Conservation (phyloP, 2,113 vertebrate species). For the Melanostigma gelatinosum region DNA sequence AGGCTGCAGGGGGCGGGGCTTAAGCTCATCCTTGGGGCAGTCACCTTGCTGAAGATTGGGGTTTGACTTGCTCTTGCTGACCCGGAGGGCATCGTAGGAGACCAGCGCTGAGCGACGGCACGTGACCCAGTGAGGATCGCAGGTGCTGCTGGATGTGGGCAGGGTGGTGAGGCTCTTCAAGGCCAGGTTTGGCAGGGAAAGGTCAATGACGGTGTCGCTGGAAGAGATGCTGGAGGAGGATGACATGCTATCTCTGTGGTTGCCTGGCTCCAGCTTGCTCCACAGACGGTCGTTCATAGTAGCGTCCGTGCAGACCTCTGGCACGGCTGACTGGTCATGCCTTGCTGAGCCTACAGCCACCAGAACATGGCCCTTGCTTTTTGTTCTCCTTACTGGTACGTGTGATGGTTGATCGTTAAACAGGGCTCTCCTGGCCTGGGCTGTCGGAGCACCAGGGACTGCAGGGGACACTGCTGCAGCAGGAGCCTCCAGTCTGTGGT, state of each 20-base stretch:
- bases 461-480: not conserved
- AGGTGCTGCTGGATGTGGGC: slow-evolving; percentile 41
- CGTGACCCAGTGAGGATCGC: slow-evolving; percentile 50
- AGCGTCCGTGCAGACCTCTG: slow-evolving; percentile 86
- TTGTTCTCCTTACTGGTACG: slow-evolving; percentile 77
- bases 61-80: slow-evolving; percentile 92
- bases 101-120: slow-evolving; percentile 50
- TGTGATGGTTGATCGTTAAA: slow-evolving; percentile 49
- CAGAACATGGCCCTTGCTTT: slow-evolving; percentile 82
- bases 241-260: slow-evolving; percentile 89
- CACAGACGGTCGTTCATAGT: slow-evolving; percentile 89
- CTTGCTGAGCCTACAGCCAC: not conserved
- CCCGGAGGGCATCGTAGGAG: slow-evolving; percentile 66
- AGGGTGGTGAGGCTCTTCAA: slow-evolving; percentile 84
- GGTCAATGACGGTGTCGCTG: slow-evolving; percentile 92
- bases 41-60: slow-evolving; percentile 86
- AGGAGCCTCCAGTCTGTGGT: not conserved
- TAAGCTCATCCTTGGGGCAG: slow-evolving; percentile 66
- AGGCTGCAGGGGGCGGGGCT: slow-evolving; percentile 76
- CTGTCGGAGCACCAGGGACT: slow-evolving; percentile 8
- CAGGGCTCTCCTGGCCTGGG: slow-evolving; percentile 52
- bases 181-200: slow-evolving; percentile 89
- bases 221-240: slow-evolving; percentile 96
- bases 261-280: slow-evolving; percentile 88
- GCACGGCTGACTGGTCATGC: slow-evolving; percentile 77